Percentiles rank a stretch among this genome's conserved stretches.
Evolutionary conservation across 2,888 invertebrate species (phyloP).

Genomic region (Eutolmus rufibarbis): DNA sequence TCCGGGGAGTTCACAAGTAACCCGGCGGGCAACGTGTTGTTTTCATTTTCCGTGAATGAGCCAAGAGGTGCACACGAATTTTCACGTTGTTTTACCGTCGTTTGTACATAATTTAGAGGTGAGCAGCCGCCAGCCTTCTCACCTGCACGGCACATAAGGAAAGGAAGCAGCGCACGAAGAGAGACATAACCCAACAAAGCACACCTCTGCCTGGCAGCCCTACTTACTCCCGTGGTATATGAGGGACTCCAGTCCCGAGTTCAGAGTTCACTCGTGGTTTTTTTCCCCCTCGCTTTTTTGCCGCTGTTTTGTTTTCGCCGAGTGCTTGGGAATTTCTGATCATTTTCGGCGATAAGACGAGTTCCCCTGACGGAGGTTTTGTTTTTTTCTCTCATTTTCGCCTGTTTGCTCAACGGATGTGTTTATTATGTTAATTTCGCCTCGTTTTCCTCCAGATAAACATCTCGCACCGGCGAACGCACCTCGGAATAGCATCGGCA

Average conservation of each 20-base stretch:
- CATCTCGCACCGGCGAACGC: not conserved
- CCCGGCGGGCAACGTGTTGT: not conserved
- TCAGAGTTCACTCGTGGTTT: not conserved
- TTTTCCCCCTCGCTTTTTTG: not conserved
- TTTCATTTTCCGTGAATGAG: not conserved
- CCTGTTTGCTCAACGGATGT: not conserved
- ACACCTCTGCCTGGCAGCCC: not conserved
- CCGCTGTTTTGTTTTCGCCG: not conserved
- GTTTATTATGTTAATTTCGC: slow-evolving; percentile 32
- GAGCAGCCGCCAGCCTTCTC: slow-evolving; percentile 4
- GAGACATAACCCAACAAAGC: not conserved
- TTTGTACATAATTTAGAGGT: slow-evolving; percentile 24
- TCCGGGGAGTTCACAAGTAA: not conserved
- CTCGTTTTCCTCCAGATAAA: slow-evolving; percentile 2
- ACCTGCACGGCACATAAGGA: not conserved
- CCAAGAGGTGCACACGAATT: not conserved
- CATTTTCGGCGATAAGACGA: not conserved
- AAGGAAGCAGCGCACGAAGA: not conserved
- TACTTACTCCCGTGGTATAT: not conserved
- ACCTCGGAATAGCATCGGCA: not conserved
- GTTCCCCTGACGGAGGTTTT: not conserved
- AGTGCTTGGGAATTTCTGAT: slow-evolving; percentile 12
- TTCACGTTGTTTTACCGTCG: not conserved
- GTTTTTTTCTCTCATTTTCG: not conserved
- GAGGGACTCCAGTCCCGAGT: not conserved